Evolutionary conservation across 2,888 invertebrate species (phyloP).

Genomic region (Podabrus alpinus): DNA sequence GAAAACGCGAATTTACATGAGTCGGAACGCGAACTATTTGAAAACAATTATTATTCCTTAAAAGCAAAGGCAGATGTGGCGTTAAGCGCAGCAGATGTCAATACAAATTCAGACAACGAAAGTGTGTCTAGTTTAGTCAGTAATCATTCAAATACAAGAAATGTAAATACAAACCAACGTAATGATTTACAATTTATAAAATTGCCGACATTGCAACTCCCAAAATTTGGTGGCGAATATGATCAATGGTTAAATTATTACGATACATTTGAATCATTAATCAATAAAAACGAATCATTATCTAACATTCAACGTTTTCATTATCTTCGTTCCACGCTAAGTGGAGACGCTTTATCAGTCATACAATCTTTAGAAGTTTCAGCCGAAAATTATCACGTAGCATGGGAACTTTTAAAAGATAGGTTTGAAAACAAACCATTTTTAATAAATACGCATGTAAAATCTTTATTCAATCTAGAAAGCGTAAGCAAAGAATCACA

Average conservation of each 20-base stretch:
- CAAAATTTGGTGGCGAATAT: not conserved
- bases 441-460: not conserved
- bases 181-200: not conserved
- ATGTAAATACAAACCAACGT: too few relatives aligned
- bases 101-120: too few relatives aligned
- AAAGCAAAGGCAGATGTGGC: too few relatives aligned
- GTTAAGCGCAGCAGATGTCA: too few relatives aligned
- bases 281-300: not conserved
- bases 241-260: slow-evolving; percentile 9
- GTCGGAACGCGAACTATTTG: too few relatives aligned
- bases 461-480: not conserved
- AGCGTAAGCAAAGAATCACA: not conserved
- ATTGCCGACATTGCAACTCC: not conserved
- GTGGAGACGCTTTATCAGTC: not conserved
- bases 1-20: too few relatives aligned
- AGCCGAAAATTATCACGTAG: not conserved
- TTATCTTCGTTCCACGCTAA: not conserved
- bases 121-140: too few relatives aligned
- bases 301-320: not conserved
- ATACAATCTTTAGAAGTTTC: not conserved
- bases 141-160: too few relatives aligned
- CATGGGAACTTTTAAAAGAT: not conserved
- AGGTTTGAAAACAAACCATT: not conserved
- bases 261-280: not conserved
- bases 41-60: too few relatives aligned